These are phyloP conservation scores for Andrena flavipes DNA, from an alignment of 2,888 invertebrate genomes.

Conservation along the genomic window DNA sequence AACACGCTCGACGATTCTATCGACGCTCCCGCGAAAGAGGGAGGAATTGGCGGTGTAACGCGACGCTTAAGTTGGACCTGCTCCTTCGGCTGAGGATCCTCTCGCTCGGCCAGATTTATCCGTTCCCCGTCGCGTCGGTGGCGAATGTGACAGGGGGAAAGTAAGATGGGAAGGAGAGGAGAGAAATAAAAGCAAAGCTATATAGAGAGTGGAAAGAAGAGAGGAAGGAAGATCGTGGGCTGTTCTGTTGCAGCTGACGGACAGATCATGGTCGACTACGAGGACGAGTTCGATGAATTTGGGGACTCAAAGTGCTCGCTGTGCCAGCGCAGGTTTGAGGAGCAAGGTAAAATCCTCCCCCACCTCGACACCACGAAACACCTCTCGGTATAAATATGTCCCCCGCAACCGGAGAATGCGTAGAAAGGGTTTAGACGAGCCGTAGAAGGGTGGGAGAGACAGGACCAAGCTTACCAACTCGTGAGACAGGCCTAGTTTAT, in stretches of 20 bases:
- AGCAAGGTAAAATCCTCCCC: constrained; percentile 88
- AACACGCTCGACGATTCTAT: neutral
- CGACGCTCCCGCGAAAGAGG: neutral
- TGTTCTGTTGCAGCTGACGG: constrained; percentile 89
- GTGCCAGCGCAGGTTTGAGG: constrained; percentile 92
- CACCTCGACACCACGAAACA: constrained; percentile 18
- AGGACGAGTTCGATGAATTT: constrained; percentile 85
- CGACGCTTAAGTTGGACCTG: neutral
- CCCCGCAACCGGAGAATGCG: constrained; percentile 7
- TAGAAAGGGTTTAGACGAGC: constrained; percentile 35
- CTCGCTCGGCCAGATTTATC: constrained; percentile 56
- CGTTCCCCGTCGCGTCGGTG: constrained; percentile 49
- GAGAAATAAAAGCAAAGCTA: constrained; percentile 39
- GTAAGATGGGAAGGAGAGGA: constrained; percentile 30
- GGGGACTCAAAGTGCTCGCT: constrained; percentile 89
- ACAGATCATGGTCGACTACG: constrained; percentile 88
- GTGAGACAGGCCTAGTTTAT: constrained; percentile 61
- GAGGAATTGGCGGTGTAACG: too few species aligned
- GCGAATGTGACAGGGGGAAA: constrained; percentile 9
- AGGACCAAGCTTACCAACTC: constrained; percentile 82
- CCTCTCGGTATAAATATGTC: too few species aligned
- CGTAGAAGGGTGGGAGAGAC: constrained; percentile 74
- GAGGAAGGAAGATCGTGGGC: constrained; percentile 86
- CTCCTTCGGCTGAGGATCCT: neutral
- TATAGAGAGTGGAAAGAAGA: constrained; percentile 62